These are phyloP conservation scores for Tenodera sinensis DNA, from an alignment of 2,888 invertebrate species.

Conservation along the genomic window DNA sequence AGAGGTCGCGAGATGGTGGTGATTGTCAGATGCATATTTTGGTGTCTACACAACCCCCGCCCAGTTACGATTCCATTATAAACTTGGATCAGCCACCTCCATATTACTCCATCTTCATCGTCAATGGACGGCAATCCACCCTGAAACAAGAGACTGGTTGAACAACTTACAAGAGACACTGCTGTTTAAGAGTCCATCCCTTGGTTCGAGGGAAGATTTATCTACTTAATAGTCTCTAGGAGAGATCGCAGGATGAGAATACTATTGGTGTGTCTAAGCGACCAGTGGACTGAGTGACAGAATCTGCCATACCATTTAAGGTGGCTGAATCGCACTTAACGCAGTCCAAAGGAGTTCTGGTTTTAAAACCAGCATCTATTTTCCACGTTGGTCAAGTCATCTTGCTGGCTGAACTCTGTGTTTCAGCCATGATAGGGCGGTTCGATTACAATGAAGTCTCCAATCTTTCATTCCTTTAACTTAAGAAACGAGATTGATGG, in stretches of 20 bases:
- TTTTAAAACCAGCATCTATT: no score
- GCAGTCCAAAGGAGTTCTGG: no score
- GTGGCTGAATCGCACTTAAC: no score
- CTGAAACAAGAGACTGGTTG: not conserved
- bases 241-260: not conserved
- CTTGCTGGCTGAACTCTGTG: no score
- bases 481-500: no score
- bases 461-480: no score
- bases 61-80: slow-evolving; percentile 47
- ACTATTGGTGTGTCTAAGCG: no score
- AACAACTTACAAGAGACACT: not conserved
- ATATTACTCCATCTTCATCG: slow-evolving; percentile 42
- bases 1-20: slow-evolving; percentile 38
- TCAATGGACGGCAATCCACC: not conserved
- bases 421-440: no score
- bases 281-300: no score
- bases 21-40: slow-evolving; percentile 29
- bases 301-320: no score
- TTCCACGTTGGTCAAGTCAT: no score
- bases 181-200: not conserved
- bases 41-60: slow-evolving; percentile 40
- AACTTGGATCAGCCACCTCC: slow-evolving; percentile 46
- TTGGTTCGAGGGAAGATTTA: not conserved
- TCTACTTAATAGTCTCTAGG: not conserved
- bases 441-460: no score